A percentile compares a stretch with the other conserved stretches of the same genome.
These are phyloP conservation scores for Micropoecilia bifurca DNA, from an alignment of 2,797 vertebrate genomes.

Conservation along the genomic window DNA sequence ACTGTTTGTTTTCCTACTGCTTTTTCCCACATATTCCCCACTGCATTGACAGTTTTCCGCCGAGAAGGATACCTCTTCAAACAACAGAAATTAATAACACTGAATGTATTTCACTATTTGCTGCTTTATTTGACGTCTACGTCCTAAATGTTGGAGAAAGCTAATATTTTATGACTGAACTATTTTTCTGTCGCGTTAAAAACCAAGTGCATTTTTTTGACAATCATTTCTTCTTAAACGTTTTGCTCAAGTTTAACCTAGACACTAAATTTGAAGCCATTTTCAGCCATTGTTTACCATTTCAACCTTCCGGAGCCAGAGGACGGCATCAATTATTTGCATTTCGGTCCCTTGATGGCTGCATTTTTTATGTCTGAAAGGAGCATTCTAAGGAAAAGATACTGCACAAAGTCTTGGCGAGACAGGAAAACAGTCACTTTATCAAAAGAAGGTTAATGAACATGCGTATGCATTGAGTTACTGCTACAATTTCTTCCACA, in stretches of 20 bases:
- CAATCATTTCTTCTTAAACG: background rate
- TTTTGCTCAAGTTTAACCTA: background rate
- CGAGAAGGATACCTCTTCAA: background rate
- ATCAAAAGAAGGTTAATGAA: constrained; percentile 17
- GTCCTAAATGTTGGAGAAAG: background rate
- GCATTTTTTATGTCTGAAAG: constrained; percentile 1
- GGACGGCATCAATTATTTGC: constrained; percentile 28
- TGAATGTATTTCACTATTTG: background rate
- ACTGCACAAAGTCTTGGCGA: background rate
- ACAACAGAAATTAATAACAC: background rate
- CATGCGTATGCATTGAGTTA: constrained; percentile 9
- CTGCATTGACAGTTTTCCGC: background rate
- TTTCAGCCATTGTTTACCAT: constrained; percentile 9
- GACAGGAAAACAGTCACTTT: background rate
- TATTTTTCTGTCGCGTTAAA: background rate
- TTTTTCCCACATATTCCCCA: background rate
- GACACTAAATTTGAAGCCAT: background rate
- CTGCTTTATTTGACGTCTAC: background rate
- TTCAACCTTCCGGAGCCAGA: constrained; percentile 6
- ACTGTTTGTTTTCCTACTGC: background rate
- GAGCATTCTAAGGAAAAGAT: background rate
- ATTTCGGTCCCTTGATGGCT: background rate
- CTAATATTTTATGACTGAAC: background rate
- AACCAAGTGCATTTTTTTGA: background rate
- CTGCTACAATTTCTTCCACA: constrained; percentile 14